phyloP scores from a whole-genome alignment of 2,888 invertebrate species.

The Lamellibrachia satsuma region DNA sequence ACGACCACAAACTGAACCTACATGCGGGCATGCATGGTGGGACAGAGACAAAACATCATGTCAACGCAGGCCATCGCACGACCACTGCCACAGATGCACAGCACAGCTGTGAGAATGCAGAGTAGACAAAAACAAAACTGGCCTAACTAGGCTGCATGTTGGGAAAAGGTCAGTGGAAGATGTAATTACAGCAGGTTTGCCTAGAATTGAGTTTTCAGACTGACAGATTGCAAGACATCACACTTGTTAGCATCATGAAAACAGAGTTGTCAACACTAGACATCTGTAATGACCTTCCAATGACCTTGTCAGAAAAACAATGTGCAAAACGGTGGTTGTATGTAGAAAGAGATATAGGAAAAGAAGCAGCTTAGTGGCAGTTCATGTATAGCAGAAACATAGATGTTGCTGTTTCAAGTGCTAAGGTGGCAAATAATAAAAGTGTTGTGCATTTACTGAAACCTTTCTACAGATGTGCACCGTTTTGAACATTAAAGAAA shows the following conservation, averaged over 20 bases:
- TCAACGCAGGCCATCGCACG: background rate
- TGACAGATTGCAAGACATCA: background rate
- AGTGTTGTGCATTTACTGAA: background rate
- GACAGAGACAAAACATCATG: background rate
- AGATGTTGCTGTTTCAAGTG: background rate
- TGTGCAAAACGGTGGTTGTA: background rate
- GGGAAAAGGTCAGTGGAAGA: background rate
- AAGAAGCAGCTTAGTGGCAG: background rate
- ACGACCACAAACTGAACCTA: conserved; percentile 89
- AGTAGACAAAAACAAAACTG: background rate
- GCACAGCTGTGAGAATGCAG: background rate
- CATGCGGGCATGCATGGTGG: conserved; percentile 44
- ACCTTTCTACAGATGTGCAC: background rate
- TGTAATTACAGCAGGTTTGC: background rate
- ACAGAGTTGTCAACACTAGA: background rate
- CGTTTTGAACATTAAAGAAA: background rate
- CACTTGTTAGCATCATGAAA: no score
- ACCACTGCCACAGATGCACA: background rate
- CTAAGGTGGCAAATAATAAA: background rate
- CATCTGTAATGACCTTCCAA: background rate
- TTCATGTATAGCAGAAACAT: background rate
- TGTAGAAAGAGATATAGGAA: background rate
- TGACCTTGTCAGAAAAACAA: conserved; percentile 9
- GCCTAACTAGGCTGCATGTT: background rate
- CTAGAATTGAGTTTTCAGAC: background rate